phyloP scores from a whole-genome alignment of 2,797 vertebrate genomes.

The Loris lydekkerianus region DNA sequence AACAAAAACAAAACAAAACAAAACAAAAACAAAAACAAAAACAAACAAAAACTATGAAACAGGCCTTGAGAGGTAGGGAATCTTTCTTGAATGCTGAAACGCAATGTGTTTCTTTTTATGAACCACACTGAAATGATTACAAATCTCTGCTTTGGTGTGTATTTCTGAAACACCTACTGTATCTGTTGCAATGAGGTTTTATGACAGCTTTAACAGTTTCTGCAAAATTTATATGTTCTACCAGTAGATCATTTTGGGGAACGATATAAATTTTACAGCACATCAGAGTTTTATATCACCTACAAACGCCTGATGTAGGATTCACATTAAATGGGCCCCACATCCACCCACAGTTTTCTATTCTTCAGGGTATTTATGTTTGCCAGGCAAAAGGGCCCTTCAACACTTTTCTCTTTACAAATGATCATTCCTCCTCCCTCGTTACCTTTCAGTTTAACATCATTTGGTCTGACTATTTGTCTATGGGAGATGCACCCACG shows the following conservation, averaged over 20 bases:
- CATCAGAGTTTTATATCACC: slow-evolving; percentile 87
- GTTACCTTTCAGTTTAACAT: slow-evolving; percentile 76
- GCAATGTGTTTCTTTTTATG: slow-evolving; percentile 82
- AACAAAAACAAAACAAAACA: slow-evolving; percentile 83
- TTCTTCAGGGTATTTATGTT: slow-evolving; percentile 86
- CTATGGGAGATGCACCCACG: slow-evolving; percentile 29
- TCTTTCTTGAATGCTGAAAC: slow-evolving; percentile 83
- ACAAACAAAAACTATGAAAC: slow-evolving; percentile 80
- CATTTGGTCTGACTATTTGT: slow-evolving; percentile 69
- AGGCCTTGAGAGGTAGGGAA: slow-evolving; percentile 84
- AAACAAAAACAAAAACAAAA: slow-evolving; percentile 71
- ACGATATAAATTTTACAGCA: slow-evolving; percentile 88
- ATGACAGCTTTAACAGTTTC: slow-evolving; percentile 87
- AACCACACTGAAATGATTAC: slow-evolving; percentile 87
- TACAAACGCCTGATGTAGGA: slow-evolving; percentile 86
- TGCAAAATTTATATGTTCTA: slow-evolving; percentile 88
- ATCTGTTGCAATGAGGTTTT: slow-evolving; percentile 88
- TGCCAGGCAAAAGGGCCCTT: slow-evolving; percentile 81
- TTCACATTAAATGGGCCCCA: slow-evolving; percentile 84
- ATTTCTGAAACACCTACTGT: slow-evolving; percentile 86
- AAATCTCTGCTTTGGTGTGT: slow-evolving; percentile 84
- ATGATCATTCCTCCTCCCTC: slow-evolving; percentile 61
- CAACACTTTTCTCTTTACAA: slow-evolving; percentile 77
- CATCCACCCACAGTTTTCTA: slow-evolving; percentile 79
- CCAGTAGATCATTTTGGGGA: slow-evolving; percentile 83